Evolutionary conservation across 2,888 invertebrate genomes (phyloP).

Genomic region (Dryobotodes eremita): DNA sequence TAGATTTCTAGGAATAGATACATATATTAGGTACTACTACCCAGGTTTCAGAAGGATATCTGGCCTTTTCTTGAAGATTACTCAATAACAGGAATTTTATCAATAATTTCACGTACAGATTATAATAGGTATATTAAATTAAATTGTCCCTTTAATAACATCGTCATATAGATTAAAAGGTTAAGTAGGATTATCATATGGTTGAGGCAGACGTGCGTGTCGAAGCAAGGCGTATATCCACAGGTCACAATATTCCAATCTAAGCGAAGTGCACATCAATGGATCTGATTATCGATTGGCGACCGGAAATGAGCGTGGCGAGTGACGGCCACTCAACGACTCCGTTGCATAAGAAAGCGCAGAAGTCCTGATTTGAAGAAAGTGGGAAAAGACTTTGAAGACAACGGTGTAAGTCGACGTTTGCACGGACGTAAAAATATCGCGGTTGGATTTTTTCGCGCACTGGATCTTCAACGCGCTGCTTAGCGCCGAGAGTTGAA

Average conservation of each 20-base stretch:
- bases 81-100: background rate
- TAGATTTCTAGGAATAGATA: background rate
- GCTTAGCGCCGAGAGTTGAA: too few relatives aligned
- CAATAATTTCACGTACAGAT: background rate
- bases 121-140: background rate
- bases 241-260: conserved; percentile 65
- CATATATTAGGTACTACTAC: background rate
- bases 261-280: conserved; percentile 67
- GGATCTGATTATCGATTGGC: conserved; percentile 71
- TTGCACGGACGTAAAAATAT: too few relatives aligned
- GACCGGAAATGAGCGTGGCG: conserved; percentile 72
- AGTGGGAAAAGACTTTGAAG: background rate
- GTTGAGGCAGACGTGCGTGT: conserved; percentile 36
- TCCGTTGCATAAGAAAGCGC: conserved; percentile 13
- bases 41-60: background rate
- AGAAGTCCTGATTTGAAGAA: conserved; percentile 30
- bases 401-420: background rate
- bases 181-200: conserved; percentile 17
- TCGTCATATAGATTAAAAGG: conserved; percentile 5
- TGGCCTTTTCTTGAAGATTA: background rate
- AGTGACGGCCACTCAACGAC: conserved; percentile 62
- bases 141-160: conserved; percentile 16
- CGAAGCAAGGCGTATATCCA: conserved; percentile 34
- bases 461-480: too few relatives aligned
- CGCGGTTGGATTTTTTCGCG: too few relatives aligned